These are phyloP conservation scores for Aphis gossypii DNA, from an alignment of 1,140 invertebrate species.

Conservation along the genomic window DNA sequence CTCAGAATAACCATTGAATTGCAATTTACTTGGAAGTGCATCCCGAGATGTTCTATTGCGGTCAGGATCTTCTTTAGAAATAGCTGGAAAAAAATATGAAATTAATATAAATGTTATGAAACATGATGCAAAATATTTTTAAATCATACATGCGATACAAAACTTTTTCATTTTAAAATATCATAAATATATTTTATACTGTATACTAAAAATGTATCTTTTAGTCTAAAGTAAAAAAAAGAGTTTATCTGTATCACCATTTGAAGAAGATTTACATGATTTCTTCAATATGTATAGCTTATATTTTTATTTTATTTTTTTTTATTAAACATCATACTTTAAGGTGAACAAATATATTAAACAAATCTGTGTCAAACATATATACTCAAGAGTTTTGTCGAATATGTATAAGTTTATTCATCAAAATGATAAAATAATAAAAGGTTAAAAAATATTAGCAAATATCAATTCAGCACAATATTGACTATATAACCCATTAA, in stretches of 20 bases:
- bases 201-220: slow-evolving; percentile 41
- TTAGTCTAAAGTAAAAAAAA: slow-evolving; percentile 18
- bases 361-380: not conserved
- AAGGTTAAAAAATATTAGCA: not conserved
- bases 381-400: not conserved
- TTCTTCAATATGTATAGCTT: not conserved
- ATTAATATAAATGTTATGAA: slow-evolving; percentile 49
- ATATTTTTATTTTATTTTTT: not conserved
- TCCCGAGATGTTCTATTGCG: slow-evolving; percentile 64
- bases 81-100: slow-evolving; percentile 68
- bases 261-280: slow-evolving; percentile 39
- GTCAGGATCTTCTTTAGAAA: slow-evolving; percentile 79
- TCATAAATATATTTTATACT: slow-evolving; percentile 32
- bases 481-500: not conserved
- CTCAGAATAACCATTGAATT: slow-evolving; percentile 88
- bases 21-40: slow-evolving; percentile 68
- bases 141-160: not conserved
- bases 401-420: not conserved
- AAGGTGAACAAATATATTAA: not conserved
- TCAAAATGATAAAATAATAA: not conserved
- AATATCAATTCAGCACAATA: not conserved
- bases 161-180: slow-evolving; percentile 30
- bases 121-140: not conserved
- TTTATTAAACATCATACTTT: slow-evolving; percentile 20
- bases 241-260: not conserved